A percentile compares a stretch with the other conserved stretches of the same genome.
These are phyloP conservation scores for Choreutis nemorana DNA, from an alignment of 2,888 invertebrate species.

Conservation along the genomic window DNA sequence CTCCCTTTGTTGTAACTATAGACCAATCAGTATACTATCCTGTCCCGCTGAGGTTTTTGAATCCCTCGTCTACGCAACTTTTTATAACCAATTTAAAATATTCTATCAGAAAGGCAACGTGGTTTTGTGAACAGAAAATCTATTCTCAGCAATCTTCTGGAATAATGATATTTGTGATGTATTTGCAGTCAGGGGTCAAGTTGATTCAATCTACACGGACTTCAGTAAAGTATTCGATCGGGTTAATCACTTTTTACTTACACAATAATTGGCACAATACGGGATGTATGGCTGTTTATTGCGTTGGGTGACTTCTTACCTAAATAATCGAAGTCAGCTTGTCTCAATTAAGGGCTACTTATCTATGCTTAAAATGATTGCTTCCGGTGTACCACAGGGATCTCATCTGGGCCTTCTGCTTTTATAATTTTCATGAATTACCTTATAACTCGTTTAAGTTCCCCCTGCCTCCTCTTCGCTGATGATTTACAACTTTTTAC, in stretches of 20 bases:
- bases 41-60: constrained; percentile 8
- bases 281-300: constrained; percentile 5
- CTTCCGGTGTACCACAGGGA: constrained; percentile 7
- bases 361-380: background rate
- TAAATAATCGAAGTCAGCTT: constrained; percentile 4
- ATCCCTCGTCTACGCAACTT: constrained; percentile 4
- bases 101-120: constrained; percentile 7
- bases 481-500: constrained; percentile 5
- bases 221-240: constrained; percentile 12
- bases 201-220: constrained; percentile 11
- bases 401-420: constrained; percentile 5
- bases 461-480: constrained; percentile 2
- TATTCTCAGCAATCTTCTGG: constrained; percentile 9
- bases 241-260: constrained; percentile 5
- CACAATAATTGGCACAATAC: constrained; percentile 3
- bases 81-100: constrained; percentile 4
- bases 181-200: constrained; percentile 4
- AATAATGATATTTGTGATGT: constrained; percentile 5
- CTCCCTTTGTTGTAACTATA: constrained; percentile 5
- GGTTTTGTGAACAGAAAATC: constrained; percentile 10
- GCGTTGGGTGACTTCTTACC: constrained; percentile 5
- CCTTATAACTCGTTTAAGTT: too few species aligned
- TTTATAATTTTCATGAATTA: constrained; percentile 5
- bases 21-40: constrained; percentile 9
- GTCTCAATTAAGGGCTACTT: constrained; percentile 5